phyloP scores from a whole-genome alignment of 2,888 invertebrate genomes.

The Meta bourneti region DNA sequence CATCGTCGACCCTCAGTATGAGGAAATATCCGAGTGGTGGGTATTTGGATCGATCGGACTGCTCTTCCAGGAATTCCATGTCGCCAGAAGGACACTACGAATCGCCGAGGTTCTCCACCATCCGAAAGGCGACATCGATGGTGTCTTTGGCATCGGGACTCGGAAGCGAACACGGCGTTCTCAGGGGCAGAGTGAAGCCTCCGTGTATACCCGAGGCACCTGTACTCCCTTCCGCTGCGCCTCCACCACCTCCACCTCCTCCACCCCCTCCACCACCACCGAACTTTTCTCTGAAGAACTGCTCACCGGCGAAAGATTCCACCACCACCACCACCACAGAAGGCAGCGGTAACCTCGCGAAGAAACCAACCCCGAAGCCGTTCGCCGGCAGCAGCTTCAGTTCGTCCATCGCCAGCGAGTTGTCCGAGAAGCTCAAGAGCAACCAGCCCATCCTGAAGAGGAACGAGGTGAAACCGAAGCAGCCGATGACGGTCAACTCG shows the following conservation, averaged over 20 bases:
- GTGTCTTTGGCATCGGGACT: constrained; percentile 45
- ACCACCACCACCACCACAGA: background rate
- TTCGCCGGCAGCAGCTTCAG: constrained; percentile 35
- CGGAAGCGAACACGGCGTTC: constrained; percentile 19
- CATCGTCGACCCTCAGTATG: constrained; percentile 47
- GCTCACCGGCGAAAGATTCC: background rate
- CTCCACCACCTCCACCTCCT: constrained; percentile 56
- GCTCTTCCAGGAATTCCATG: constrained; percentile 6
- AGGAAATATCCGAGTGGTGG: constrained; percentile 65
- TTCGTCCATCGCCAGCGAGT: constrained; percentile 59
- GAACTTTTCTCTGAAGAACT: constrained; percentile 32
- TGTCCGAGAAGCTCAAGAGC: constrained; percentile 62
- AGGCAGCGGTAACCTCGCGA: background rate
- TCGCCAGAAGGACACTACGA: constrained; percentile 1
- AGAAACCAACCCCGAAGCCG: background rate
- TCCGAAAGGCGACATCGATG: constrained; percentile 67
- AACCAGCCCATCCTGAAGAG: constrained; percentile 69
- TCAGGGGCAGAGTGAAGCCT: constrained; percentile 24
- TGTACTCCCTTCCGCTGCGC: background rate
- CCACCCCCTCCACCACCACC: constrained; percentile 66
- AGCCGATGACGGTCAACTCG: constrained; percentile 44
- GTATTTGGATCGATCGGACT: constrained; percentile 27
- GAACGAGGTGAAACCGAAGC: constrained; percentile 60
- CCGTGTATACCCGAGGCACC: constrained; percentile 60
- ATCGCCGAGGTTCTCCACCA: constrained; percentile 53